These are phyloP conservation scores for Operophtera brumata DNA, from an alignment of 2,888 invertebrate species.

Conservation along the genomic window DNA sequence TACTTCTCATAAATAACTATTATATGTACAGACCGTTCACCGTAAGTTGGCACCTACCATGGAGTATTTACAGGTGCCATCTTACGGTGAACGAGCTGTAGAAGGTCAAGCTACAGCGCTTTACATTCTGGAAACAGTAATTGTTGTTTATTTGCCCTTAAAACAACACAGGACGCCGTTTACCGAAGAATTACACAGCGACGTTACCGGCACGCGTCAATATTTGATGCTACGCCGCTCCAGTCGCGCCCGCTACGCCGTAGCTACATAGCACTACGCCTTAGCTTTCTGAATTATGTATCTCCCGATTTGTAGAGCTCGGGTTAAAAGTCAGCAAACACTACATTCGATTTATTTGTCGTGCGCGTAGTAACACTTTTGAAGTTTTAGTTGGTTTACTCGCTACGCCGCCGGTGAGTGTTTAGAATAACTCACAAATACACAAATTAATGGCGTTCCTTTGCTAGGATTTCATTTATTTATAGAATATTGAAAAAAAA, in stretches of 20 bases:
- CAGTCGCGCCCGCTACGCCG: constrained; percentile 3
- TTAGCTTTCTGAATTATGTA: constrained; percentile 11
- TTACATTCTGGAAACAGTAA: neutral
- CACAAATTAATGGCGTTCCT: neutral
- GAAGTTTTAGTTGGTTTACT: neutral
- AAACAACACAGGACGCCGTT: constrained; percentile 20
- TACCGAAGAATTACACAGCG: constrained; percentile 17
- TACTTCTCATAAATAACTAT: too few species aligned
- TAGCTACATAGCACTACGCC: constrained; percentile 9
- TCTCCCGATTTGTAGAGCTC: constrained; percentile 8
- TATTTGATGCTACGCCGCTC: constrained; percentile 24
- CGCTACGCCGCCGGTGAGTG: neutral
- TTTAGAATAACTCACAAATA: neutral
- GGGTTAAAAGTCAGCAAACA: constrained; percentile 2
- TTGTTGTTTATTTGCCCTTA: constrained; percentile 17
- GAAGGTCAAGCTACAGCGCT: neutral
- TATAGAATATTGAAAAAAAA: neutral
- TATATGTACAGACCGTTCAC: too few species aligned
- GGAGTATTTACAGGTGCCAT: too few species aligned
- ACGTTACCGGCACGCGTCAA: constrained; percentile 19
- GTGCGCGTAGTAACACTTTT: neutral
- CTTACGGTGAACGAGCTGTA: too few species aligned
- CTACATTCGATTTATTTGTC: constrained; percentile 6
- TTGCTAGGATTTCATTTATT: neutral
- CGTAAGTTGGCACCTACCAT: too few species aligned